A percentile compares a stretch with the other conserved stretches of the same genome.
phyloP scores from a whole-genome alignment of 1,140 invertebrate species.

The Drosophila parabipectinata region DNA sequence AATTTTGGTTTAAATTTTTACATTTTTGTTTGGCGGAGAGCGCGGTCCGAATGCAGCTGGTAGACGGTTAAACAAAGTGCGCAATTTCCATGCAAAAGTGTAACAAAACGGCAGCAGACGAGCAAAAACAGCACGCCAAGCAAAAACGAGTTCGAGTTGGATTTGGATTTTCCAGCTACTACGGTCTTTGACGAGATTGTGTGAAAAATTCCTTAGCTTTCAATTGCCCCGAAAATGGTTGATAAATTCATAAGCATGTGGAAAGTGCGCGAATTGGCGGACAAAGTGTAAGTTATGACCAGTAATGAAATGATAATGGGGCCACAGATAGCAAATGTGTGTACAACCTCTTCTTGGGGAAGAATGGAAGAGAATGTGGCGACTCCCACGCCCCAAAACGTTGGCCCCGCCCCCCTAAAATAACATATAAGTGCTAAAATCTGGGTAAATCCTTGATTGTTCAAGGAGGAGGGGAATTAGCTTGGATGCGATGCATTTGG shows the following conservation, averaged over 20 bases:
- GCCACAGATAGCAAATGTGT: constrained; percentile 7
- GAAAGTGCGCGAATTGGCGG: constrained; percentile 96
- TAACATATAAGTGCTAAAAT: constrained; percentile 49
- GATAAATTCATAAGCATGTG: constrained; percentile 93
- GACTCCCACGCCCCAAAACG: constrained; percentile 58
- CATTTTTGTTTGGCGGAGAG: constrained; percentile 61
- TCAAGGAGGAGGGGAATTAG: constrained; percentile 32
- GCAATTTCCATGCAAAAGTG: constrained; percentile 25
- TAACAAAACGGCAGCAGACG: constrained; percentile 1
- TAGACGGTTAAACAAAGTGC: constrained; percentile 11
- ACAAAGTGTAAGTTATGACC: constrained; percentile 94
- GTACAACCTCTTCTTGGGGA: constrained; percentile 16
- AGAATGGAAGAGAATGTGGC: constrained; percentile 6
- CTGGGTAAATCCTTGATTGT: constrained; percentile 31
- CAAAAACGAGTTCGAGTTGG: constrained; percentile 58
- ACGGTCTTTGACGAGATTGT: constrained; percentile 62
- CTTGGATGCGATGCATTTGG: constrained; percentile 10
- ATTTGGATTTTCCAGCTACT: constrained; percentile 48
- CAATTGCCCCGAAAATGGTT: constrained; percentile 77
- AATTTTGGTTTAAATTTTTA: constrained; percentile 76
- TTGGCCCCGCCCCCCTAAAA: constrained; percentile 23
- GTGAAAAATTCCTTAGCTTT: constrained; percentile 76
- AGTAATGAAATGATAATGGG: constrained; percentile 3
- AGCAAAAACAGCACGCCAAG: constrained; percentile 24
- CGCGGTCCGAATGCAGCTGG: constrained; percentile 14